Base-by-base conservation (phyloP, 2,888 invertebrate genomes). In the Apamea sordens region DNA sequence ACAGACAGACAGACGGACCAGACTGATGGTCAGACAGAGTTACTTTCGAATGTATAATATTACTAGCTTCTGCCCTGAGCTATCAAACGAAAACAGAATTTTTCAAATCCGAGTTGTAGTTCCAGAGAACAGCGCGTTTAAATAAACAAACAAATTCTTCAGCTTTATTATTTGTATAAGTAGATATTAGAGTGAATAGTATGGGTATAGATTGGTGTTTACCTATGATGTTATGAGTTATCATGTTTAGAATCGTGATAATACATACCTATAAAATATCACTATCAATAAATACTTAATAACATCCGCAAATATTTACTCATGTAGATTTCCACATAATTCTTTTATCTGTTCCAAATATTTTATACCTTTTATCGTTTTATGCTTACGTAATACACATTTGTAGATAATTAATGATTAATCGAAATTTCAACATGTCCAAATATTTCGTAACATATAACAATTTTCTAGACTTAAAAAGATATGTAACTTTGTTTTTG, bases 341-440 rank as follows among this genome's bases (percentile, higher is more conserved):
- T 15, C 0, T 63, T 50, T 82, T 53, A 79, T 81, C 82, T 63
- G 6, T 24, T 71, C 28, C 10, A 59, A 56, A 41, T 41, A 24
- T 50, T 41, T 41, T 41, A 5, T 11, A 56, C 3, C n/a, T 61
- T 65, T 65, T 21, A 44, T 15, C 3, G n/a, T 24, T n/a, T 47
- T 28, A 13, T 2, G 50, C 6, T 47, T 47, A 15, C 71, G 47
- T 28, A 61, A 41, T 18, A 71, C 6, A 63, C 8, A n/a, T n/a
- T n/a, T n/a, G 10, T 32, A 61, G 5, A 41, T 41, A 1, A 15
- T 61, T 41, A 21, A 32, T 18, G 53, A 79, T 47, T 36, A 24
- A 36, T 28, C 24, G 8, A n/a, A 1, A 44, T 63, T 80, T 44
- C 61, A 79, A 56, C 68, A 65, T 21, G 10, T 47, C 10, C 47